Evolutionary conservation across 2,113 vertebrate genomes (phyloP).

Genomic region (Nyctibius bracteatus): DNA sequence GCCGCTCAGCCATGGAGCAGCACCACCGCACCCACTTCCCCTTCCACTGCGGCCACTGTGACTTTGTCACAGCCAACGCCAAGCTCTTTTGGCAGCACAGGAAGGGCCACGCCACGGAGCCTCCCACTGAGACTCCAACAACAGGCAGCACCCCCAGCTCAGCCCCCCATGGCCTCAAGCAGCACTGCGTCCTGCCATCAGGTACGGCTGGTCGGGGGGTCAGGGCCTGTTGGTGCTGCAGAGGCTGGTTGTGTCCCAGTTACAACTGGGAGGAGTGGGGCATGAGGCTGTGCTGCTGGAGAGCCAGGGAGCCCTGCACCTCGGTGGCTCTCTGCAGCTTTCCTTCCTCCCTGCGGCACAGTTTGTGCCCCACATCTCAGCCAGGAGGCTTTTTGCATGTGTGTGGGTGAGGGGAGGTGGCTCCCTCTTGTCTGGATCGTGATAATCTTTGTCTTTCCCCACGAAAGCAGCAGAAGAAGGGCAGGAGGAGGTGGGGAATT

Average conservation of each 20-base stretch:
- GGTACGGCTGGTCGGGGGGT: neutral
- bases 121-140: rapidly evolving
- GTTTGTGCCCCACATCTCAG: neutral
- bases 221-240: neutral
- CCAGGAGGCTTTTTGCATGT: neutral
- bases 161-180: neutral
- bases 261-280: neutral
- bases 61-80: slow-evolving; percentile 74
- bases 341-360: rapidly evolving
- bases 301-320: rapidly evolving
- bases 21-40: slow-evolving; percentile 78
- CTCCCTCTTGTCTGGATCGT: neutral
- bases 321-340: neutral
- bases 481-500: neutral
- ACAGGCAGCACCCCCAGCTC: neutral
- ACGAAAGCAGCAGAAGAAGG: neutral
- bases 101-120: slow-evolving; percentile 31
- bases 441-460: neutral
- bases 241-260: neutral
- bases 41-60: slow-evolving; percentile 79
- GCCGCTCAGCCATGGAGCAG: slow-evolving; percentile 74
- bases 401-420: neutral
- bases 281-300: neutral
- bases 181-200: rapidly evolving
- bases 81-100: slow-evolving; percentile 78